Conservation (phyloP, 1,140 invertebrate species). For the Drosophila nigromelanica region DNA sequence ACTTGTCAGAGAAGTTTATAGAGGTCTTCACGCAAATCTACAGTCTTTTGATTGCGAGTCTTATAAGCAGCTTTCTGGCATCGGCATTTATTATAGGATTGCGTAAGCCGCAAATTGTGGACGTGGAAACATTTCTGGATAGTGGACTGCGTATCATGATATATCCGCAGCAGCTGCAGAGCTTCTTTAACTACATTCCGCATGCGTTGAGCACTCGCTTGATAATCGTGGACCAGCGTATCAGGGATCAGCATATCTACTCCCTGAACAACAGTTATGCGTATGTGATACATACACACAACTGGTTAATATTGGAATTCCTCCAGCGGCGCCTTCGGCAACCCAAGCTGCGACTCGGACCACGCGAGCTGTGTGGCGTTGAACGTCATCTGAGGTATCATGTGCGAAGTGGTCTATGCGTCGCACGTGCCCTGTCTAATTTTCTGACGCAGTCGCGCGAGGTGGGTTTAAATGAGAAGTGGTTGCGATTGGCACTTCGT, state of each 20-base stretch:
- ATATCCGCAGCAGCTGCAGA: not conserved
- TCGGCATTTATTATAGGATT: constrained; percentile 1
- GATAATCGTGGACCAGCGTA: not conserved
- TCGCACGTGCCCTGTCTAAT: not conserved
- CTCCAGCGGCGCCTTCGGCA: not conserved
- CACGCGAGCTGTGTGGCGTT: not conserved
- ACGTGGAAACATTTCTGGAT: constrained; percentile 9
- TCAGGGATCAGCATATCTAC: not conserved
- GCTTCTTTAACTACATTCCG: not conserved
- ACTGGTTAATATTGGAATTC: not conserved
- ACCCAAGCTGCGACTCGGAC: constrained; percentile 5
- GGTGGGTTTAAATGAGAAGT: not conserved
- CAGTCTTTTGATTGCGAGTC: not conserved
- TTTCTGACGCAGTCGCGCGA: not conserved
- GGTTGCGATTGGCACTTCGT: not conserved
- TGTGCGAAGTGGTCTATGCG: not conserved
- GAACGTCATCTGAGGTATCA: not conserved
- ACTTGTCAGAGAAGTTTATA: not conserved
- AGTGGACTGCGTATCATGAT: constrained; percentile 10
- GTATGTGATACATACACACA: constrained; percentile 1
- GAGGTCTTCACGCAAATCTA: not conserved
- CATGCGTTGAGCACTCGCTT: not conserved
- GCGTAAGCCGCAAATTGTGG: constrained; percentile 3
- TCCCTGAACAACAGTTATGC: constrained; percentile 8
- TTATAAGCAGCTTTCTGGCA: not conserved